Conservation (phyloP, 2,888 invertebrate species). For the Zygogramma bicolorata region DNA sequence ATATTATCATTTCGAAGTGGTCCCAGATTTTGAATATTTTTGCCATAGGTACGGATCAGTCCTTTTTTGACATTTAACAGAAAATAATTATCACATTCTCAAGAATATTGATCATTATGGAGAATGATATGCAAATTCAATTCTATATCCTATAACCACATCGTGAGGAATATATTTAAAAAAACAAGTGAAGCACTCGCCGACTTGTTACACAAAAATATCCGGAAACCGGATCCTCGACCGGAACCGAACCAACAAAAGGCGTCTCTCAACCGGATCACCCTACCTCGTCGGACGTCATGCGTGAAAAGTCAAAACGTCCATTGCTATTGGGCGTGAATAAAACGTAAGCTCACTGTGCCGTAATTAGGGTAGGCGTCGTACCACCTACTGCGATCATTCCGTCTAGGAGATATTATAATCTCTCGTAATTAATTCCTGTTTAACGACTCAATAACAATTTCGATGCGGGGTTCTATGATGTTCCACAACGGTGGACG, state of each 20-base stretch:
- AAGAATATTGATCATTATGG: no score
- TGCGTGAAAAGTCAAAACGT: conserved; percentile 16
- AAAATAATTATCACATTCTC: no score
- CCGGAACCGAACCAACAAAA: not conserved
- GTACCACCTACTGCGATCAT: conserved; percentile 44
- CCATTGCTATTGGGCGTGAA: conserved; percentile 18
- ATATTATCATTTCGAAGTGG: no score
- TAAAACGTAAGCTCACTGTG: not conserved
- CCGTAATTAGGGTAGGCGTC: conserved; percentile 41
- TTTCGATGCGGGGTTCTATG: conserved; percentile 6
- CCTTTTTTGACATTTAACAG: no score
- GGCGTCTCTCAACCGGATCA: conserved; percentile 8
- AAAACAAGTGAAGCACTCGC: no score
- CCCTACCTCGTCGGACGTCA: conserved; percentile 10
- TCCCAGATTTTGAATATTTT: no score
- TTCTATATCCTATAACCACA: no score
- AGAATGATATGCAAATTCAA: no score
- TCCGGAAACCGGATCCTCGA: not conserved
- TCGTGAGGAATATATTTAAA: no score
- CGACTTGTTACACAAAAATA: no score
- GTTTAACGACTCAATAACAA: conserved; percentile 38
- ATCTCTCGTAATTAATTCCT: conserved; percentile 39
- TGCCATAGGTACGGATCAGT: no score
- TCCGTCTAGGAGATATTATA: conserved; percentile 35
- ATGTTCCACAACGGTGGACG: not conserved